Evolutionary conservation across 1,140 invertebrate species (phyloP), one percentile per base, ranked within the genome.

Genomic region (Platyscapa corneri): DNA sequence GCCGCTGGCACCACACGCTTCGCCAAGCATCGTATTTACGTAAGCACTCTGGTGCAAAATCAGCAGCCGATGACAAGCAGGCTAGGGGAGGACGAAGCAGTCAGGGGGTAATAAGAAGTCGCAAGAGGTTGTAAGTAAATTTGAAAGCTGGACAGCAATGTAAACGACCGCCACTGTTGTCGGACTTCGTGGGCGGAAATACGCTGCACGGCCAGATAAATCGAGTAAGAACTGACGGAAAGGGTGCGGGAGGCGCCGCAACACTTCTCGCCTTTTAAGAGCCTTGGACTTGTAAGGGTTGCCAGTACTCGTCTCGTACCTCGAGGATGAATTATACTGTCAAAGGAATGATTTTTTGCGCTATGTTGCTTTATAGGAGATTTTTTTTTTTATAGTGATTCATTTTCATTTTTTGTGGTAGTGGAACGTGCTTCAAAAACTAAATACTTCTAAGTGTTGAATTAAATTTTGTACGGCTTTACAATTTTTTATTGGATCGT

Each of bases 151-250:
- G 72, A 77, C 82, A 37, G 60, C 53, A 37, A 75, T 75, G 70
- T 74, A 74, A 83, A 75, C 56, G 81, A 46, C n/a, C 32, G 37
- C 46, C 46, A 65, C 65, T 37, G 72, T 84, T 80, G 77, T 34
- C 34, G 77, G 83, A 84, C 84, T 81, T 81, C 78, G 84, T 80
- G 65, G 84, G 65, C 78, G 78, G 84, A 85, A 81, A 85, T 75
- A 81, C 78, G 84, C 67, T 81, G 77, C 53, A 80, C 74, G 53
- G 77, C 46, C 32, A 53, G 78, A 85, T 85, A 81, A 85, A 85
- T 85, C 83, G 83, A 72, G 76, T 7, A 37, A 60, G 64, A 56
- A n/a, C 23, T 34, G 53, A 46, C 6, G 18, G 64, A 56, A 37
- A 27, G 53, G 39, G 65, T n/a, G n/a, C 16, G 49, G 39, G 27